phyloP scores from a whole-genome alignment of 2,888 invertebrate genomes.

The Isotomurus palustris region DNA sequence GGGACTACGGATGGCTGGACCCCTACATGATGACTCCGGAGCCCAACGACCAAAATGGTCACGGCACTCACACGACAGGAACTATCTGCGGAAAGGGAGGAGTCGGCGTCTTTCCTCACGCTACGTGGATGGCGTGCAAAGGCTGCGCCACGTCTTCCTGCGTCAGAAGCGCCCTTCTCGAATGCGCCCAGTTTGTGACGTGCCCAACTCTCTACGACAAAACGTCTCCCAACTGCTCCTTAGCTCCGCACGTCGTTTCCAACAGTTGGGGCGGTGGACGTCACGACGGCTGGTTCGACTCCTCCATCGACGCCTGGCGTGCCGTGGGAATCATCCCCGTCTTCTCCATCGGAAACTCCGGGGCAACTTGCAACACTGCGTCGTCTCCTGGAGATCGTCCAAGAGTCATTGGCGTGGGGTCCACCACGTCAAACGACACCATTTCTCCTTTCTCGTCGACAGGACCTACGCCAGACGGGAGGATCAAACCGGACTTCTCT shows the following conservation, averaged over 20 bases:
- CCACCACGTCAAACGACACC: conserved; percentile 18
- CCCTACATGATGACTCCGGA: not conserved
- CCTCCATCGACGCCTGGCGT: conserved; percentile 11
- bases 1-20: conserved; percentile 20
- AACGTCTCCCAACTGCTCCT: conserved; percentile 16
- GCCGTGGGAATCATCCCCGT: conserved; percentile 17
- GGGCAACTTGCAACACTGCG: conserved; percentile 4
- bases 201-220: conserved; percentile 32
- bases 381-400: conserved; percentile 11
- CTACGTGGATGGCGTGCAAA: conserved; percentile 28
- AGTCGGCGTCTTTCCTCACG: conserved; percentile 22
- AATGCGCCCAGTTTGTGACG: conserved; percentile 28
- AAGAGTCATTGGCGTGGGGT: conserved; percentile 31
- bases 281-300: conserved; percentile 13
- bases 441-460: conserved; percentile 15
- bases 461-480: conserved; percentile 14
- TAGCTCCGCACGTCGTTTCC: conserved; percentile 32
- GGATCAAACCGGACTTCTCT: conserved; percentile 24
- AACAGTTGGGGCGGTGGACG: conserved; percentile 26
- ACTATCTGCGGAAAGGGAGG: conserved; percentile 18
- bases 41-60: conserved; percentile 19
- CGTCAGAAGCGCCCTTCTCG: conserved; percentile 5
- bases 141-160: conserved; percentile 26
- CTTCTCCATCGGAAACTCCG: conserved; percentile 18
- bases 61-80: conserved; percentile 22